Base-by-base conservation (phyloP, 2,888 invertebrate genomes). In the Bedellia somnulentella region DNA sequence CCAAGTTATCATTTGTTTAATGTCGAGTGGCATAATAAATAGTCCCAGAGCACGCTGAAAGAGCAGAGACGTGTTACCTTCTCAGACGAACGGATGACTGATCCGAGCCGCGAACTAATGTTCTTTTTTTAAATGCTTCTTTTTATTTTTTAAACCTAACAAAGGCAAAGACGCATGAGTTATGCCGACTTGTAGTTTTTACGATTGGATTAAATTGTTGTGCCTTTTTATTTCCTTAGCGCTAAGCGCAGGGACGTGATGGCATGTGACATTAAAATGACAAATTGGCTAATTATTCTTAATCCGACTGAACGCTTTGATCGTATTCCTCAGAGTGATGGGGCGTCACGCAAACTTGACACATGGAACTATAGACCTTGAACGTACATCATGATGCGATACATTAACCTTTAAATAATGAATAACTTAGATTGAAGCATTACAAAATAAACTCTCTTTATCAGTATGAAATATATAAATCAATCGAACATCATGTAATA, bases 231-330 rank as follows among this genome's bases (percentile, higher is more conserved):
- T 66, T 56, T 47, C 51, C 57, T 44, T 47, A 44, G 48, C 38
- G 35, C 49, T 46, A 38, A 42, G 42, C 44, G 43, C 42, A 29
- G 46, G 51, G 53, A 68, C 73, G 75, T 73, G 75, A 66, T 61
- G 75, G 71, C 70, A 71, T 73, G 71, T 70, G 70, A 71, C 73
- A 70, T 73, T 70, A 68, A 73, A 73, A 73, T 73, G 73, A 75
- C 61, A 68, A 71, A 75, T 75, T 60, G 60, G 59, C 62, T 73
- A 73, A 75, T 75, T 75, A 71, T 70, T 73, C 70, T 70, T 66
- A 57, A 70, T 68, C 70, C 63, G 57, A 37, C 43, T 59, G 61
- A 66, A 62, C 55, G 58, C 56, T 59, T 61, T 63, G 64, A 67
- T 61, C 52, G 55, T 51, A 47, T 38, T 31, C 33, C 37, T 39